Percentiles rank a stretch among this genome's conserved stretches.
These are phyloP conservation scores for Dasypus novemcinctus DNA, from an alignment of 2,113 vertebrate species.

Conservation along the genomic window DNA sequence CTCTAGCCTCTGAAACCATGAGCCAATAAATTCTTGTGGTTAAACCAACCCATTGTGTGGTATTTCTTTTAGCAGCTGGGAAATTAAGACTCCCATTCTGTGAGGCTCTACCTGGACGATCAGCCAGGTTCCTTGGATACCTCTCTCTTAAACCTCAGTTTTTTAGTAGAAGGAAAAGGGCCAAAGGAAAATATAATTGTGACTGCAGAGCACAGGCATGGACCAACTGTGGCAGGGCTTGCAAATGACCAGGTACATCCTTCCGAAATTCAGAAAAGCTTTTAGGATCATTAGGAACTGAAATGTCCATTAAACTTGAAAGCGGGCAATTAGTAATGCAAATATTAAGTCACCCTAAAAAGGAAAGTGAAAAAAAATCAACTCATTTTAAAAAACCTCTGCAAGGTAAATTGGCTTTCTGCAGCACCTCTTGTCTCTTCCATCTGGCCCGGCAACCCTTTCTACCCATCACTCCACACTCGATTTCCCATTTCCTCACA, in stretches of 20 bases:
- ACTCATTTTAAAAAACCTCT: background rate
- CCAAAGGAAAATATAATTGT: background rate
- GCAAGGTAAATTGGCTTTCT: conserved; percentile 2
- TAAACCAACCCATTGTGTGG: too few species aligned
- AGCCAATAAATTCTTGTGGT: too few species aligned
- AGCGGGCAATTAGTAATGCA: conserved; percentile 52
- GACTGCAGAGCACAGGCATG: background rate
- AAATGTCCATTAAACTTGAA: conserved; percentile 57
- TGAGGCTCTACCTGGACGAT: background rate
- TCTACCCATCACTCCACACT: background rate
- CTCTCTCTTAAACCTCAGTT: background rate
- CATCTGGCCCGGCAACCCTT: background rate
- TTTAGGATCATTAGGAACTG: conserved; percentile 50
- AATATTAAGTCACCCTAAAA: conserved; percentile 33
- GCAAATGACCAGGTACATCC: background rate
- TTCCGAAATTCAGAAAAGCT: conserved; percentile 7
- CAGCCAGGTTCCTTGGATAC: background rate
- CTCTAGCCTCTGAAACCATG: too few species aligned
- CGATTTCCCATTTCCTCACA: background rate
- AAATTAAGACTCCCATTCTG: background rate
- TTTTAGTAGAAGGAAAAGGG: background rate
- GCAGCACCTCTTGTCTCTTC: background rate
- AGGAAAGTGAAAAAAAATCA: background rate
- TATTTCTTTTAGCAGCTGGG: too few species aligned
- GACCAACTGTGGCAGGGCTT: background rate